Evolutionary conservation across 2,113 vertebrate genomes (phyloP).

Genomic region (Ivindomyrus marchei): DNA sequence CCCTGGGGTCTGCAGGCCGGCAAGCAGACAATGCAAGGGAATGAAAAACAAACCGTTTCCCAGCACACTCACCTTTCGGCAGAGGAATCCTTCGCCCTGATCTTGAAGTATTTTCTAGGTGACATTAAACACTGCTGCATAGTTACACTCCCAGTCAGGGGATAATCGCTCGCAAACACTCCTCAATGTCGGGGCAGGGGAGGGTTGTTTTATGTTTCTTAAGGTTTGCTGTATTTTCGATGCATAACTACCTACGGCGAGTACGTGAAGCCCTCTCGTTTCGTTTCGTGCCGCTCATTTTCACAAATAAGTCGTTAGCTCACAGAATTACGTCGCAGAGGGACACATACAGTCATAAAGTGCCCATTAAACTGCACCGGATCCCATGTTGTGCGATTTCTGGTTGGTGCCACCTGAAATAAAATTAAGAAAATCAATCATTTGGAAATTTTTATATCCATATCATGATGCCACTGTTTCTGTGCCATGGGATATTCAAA

Average conservation of each 20-base stretch:
- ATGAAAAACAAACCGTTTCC: conserved; percentile 7
- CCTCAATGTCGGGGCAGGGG: neutral
- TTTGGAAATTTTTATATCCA: neutral
- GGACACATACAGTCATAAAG: neutral
- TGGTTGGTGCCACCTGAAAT: neutral
- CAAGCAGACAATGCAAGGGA: neutral
- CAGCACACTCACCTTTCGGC: neutral
- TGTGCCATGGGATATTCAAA: neutral
- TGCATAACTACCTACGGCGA: neutral
- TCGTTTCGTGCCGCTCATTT: neutral
- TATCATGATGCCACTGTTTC: neutral
- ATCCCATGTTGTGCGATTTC: neutral
- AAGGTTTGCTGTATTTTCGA: neutral
- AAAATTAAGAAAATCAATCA: conserved; percentile 1
- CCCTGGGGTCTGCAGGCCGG: neutral
- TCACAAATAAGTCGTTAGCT: neutral
- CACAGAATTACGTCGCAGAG: neutral
- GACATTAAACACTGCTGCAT: neutral
- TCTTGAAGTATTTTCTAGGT: neutral
- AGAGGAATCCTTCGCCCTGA: neutral
- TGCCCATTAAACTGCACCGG: neutral
- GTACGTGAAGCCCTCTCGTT: neutral
- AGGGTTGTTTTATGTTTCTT: neutral
- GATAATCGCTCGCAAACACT: neutral
- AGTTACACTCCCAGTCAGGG: neutral